Conservation (phyloP, 2,113 vertebrate genomes). For the Lamprotornis superbus region DNA sequence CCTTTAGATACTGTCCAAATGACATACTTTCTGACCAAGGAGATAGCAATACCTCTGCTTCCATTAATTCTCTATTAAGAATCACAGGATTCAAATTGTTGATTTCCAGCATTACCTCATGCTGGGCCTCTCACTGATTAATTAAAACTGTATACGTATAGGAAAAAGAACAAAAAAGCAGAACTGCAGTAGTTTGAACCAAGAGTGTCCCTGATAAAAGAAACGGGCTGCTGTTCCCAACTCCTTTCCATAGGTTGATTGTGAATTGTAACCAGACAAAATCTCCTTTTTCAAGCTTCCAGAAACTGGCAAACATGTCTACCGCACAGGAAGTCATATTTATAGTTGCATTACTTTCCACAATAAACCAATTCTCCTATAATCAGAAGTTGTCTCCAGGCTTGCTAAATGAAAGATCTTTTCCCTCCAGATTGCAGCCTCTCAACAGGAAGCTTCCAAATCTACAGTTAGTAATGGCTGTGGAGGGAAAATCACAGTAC, state of each 20-base stretch:
- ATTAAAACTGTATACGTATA: slow-evolving; percentile 8
- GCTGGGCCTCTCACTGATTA: neutral
- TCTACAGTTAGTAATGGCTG: neutral
- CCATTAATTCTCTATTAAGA: slow-evolving; percentile 14
- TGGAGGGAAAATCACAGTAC: neutral
- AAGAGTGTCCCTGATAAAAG: slow-evolving; percentile 21
- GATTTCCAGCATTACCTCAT: slow-evolving; percentile 42
- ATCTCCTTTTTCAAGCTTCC: slow-evolving; percentile 43
- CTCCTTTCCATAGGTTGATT: slow-evolving; percentile 50
- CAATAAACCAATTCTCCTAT: slow-evolving; percentile 51
- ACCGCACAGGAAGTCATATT: slow-evolving; percentile 59
- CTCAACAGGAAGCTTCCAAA: neutral
- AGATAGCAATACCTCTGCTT: slow-evolving; percentile 35
- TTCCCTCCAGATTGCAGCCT: neutral
- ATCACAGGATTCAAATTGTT: slow-evolving; percentile 4
- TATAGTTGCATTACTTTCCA: slow-evolving; percentile 46
- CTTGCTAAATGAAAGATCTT: slow-evolving; percentile 24
- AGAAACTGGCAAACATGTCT: slow-evolving; percentile 41
- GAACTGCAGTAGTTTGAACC: neutral
- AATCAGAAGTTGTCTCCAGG: neutral
- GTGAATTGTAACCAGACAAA: slow-evolving; percentile 62
- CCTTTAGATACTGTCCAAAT: slow-evolving; percentile 2
- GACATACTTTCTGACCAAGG: neutral
- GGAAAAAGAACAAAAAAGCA: slow-evolving; percentile 23
- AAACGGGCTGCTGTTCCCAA: slow-evolving; percentile 14